Evolutionary conservation across 2,797 vertebrate species (phyloP).

Genomic region (Lophius americanus): DNA sequence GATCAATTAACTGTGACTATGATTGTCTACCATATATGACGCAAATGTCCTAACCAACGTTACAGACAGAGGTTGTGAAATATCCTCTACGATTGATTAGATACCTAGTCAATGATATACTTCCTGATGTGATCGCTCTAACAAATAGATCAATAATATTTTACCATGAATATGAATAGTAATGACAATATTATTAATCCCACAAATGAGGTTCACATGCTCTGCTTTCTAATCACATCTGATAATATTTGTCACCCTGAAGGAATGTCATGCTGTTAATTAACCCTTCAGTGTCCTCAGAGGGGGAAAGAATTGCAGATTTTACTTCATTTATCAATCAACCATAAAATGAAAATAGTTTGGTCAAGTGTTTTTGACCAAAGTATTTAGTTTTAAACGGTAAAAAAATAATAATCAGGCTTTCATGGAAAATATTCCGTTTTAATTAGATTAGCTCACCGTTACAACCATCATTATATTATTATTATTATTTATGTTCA

Average conservation of each 20-base stretch:
- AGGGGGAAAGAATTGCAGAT: too few species aligned
- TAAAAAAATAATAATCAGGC: too few species aligned
- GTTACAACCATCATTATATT: too few species aligned
- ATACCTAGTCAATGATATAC: slow-evolving; percentile 5
- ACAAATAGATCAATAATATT: slow-evolving; percentile 18
- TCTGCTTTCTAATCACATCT: neutral
- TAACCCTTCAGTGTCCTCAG: too few species aligned
- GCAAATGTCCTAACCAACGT: slow-evolving; percentile 17
- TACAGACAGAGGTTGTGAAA: slow-evolving; percentile 45
- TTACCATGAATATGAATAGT: too few species aligned
- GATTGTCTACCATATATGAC: slow-evolving; percentile 24
- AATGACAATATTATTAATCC: neutral
- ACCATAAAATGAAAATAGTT: too few species aligned
- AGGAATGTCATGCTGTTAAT: neutral
- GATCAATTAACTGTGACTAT: slow-evolving; percentile 13
- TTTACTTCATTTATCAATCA: too few species aligned
- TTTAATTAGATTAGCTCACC: too few species aligned
- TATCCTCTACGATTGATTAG: slow-evolving; percentile 26
- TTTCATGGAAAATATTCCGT: too few species aligned
- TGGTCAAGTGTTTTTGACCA: too few species aligned
- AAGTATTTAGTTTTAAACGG: too few species aligned
- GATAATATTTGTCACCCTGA: neutral
- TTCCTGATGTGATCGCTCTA: slow-evolving; percentile 22
- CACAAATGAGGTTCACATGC: neutral
- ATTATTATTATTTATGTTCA: too few species aligned